Conservation (phyloP, 2,113 vertebrate species). For the Phrynosoma blainvillii region DNA sequence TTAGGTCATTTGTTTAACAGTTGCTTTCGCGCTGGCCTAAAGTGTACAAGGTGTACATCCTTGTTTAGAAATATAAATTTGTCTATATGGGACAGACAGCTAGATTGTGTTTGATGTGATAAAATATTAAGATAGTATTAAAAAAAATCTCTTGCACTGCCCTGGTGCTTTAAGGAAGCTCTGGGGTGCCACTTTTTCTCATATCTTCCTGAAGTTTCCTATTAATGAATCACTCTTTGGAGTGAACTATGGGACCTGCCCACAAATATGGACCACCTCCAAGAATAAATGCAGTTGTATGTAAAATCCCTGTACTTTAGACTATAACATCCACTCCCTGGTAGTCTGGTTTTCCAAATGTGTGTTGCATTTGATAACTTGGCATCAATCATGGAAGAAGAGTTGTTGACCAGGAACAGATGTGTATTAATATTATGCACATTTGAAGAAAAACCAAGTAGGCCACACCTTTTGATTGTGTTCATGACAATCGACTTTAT, state of each 20-base stretch:
- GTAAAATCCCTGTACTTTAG: constrained; percentile 3
- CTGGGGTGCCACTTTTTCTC: not conserved
- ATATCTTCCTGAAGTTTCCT: not conserved
- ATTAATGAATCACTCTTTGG: not conserved
- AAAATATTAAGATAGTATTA: not conserved
- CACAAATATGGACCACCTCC: not conserved
- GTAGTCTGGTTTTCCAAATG: not conserved
- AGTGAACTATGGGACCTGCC: constrained; percentile 22
- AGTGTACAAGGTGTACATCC: constrained; percentile 1
- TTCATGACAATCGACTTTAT: not conserved
- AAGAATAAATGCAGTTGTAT: constrained; percentile 7
- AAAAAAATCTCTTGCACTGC: not conserved
- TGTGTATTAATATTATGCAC: not conserved
- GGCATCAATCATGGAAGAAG: constrained; percentile 7
- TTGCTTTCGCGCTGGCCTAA: not conserved
- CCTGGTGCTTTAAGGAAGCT: not conserved
- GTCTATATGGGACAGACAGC: not conserved
- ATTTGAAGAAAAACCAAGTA: not conserved
- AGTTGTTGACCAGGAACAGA: not conserved
- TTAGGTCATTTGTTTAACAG: constrained; percentile 7
- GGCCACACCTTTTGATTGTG: not conserved
- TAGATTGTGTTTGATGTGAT: not conserved
- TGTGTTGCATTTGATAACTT: not conserved
- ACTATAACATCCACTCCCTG: not conserved
- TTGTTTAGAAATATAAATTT: not conserved